Conservation (phyloP, 2,113 vertebrate genomes). For the Micronycteris hirsuta region DNA sequence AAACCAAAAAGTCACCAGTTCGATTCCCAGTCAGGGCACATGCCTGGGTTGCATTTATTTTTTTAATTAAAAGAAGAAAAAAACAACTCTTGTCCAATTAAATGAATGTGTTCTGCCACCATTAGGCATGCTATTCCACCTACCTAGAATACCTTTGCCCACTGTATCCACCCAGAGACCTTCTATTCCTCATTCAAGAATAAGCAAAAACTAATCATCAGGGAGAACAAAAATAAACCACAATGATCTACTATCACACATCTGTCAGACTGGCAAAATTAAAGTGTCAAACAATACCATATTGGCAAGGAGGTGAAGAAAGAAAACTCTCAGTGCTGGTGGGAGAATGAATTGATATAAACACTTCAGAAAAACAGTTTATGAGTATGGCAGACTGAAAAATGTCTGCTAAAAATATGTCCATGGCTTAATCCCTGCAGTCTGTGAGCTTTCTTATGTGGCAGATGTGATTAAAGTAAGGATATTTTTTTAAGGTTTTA, state of each 20-base stretch:
- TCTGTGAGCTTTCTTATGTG: background rate
- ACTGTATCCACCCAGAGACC: background rate
- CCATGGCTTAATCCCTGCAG: background rate
- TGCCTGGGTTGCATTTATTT: no score
- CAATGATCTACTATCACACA: background rate
- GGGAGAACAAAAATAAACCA: slow-evolving; percentile 1
- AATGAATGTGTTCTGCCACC: background rate
- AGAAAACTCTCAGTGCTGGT: background rate
- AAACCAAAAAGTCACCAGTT: no score
- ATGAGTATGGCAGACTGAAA: background rate
- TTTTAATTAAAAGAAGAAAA: no score
- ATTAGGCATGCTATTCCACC: background rate
- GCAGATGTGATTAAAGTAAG: background rate
- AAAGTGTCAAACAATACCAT: background rate
- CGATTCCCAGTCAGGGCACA: no score
- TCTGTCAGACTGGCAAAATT: background rate
- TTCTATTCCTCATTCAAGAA: background rate
- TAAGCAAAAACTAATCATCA: background rate
- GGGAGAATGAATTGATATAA: background rate
- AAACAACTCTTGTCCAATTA: background rate
- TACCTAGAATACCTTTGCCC: background rate
- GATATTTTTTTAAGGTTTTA: background rate
- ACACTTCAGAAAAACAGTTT: background rate
- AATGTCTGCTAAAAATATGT: background rate
- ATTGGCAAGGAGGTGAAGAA: background rate